Evolutionary conservation across 1,140 invertebrate genomes (phyloP), one percentile per base, ranked within the genome.

Genomic region (Chironomus tepperi): DNA sequence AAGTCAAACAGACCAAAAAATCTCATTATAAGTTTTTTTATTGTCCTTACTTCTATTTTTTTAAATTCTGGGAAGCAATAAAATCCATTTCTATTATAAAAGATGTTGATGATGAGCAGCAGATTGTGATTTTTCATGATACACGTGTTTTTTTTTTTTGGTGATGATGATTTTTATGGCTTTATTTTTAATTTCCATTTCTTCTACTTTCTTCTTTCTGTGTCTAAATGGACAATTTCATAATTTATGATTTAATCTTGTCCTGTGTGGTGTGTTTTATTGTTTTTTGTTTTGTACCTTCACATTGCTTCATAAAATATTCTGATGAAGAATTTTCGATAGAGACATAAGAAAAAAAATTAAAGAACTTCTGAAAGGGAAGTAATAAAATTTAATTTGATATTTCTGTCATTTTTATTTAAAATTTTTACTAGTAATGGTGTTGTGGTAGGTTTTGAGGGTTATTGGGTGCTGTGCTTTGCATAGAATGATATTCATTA

Each of bases 241-340:
- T 57, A 57, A 57, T 57, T 57, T 57, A 57, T 57, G 47, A 57
- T 57, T 57, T 57, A 57, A 57, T 57, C 47, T 57, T 57, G 24
- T 57, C 47, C n/a, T 34, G 24, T 34, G 5, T 34, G 24, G 12
- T 57, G 12, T 57, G 12, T 57, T 57, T 57, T 57, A 57, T 57
- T 57, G 47, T 57, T n/a, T 57, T 57, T 57, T 15, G 9, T 43
- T 43, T 10, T 47, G 5, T 34, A 34, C 24, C 24, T 34, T 34
- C 5, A 34, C 24, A 2, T 34, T 34, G 24, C n/a, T 34, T 2
- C 1, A 34, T 34, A 34, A 34, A 34, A 34, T 34, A 34, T 34
- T 34, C 24, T 34, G 24, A 34, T 34, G 24, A 5, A 34, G 24
- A 34, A 5, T 34, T 34, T 34, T 34, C 5, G 24, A 34, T 34